phyloP scores from a whole-genome alignment of 2,113 vertebrate species.

The Mandrillus leucophaeus region DNA sequence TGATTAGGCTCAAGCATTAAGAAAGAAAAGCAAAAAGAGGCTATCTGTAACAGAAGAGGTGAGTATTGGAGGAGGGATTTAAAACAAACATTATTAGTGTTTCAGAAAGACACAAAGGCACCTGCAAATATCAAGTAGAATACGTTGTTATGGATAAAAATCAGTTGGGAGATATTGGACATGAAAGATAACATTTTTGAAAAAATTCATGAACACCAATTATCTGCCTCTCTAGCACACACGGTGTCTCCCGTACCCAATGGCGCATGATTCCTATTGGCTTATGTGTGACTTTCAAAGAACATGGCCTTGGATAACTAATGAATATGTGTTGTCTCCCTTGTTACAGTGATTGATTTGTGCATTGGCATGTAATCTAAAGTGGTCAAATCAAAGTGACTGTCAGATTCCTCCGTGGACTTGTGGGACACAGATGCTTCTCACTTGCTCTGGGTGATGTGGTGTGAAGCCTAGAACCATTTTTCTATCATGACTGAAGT shows the following conservation, averaged over 20 bases:
- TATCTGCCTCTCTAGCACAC: background rate
- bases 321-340: background rate
- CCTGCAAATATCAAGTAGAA: background rate
- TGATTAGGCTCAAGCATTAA: background rate
- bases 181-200: background rate
- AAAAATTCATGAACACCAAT: background rate
- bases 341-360: background rate
- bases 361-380: background rate
- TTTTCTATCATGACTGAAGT: background rate
- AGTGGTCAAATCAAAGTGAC: background rate
- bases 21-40: background rate
- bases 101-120: background rate
- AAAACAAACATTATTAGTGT: background rate
- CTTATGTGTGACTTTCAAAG: background rate
- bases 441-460: background rate
- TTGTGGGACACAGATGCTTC: background rate
- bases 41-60: background rate
- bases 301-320: background rate
- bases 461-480: background rate
- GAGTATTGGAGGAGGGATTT: background rate
- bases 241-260: background rate
- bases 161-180: background rate
- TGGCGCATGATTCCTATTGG: background rate
- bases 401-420: background rate
- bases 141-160: conserved; percentile 3